Evolutionary conservation across 2,797 vertebrate genomes (phyloP).

Genomic region (Siniperca obscura): DNA sequence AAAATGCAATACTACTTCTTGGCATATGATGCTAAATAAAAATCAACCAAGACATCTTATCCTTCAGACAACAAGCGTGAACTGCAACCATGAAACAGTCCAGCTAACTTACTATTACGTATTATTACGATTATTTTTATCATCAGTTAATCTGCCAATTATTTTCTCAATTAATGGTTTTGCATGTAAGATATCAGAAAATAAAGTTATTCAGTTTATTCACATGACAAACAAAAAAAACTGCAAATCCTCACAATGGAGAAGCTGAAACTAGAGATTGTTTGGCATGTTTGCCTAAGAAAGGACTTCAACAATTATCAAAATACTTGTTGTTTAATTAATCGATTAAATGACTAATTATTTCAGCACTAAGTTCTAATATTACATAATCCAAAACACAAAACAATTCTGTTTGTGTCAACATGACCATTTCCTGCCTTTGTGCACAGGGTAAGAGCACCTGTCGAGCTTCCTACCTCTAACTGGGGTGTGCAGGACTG

Average conservation of each 20-base stretch:
- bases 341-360: background rate
- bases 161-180: background rate
- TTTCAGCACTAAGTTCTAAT: conserved; percentile 10
- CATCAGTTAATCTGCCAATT: background rate
- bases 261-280: background rate
- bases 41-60: background rate
- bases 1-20: background rate
- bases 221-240: background rate
- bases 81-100: background rate
- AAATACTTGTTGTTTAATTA: background rate
- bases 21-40: background rate
- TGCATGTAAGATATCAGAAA: background rate
- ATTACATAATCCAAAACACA: conserved; percentile 8
- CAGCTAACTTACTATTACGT: background rate
- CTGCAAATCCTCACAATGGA: background rate
- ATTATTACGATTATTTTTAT: background rate
- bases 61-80: background rate
- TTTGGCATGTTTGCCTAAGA: background rate
- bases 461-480: conserved; percentile 25
- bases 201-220: background rate
- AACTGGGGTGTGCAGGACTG: background rate
- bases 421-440: conserved; percentile 35
- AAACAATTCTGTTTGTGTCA: conserved; percentile 2
- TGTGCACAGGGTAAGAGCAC: conserved; percentile 35
- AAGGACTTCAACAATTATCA: background rate